Base-by-base conservation (phyloP, 2,113 vertebrate species). In the Ceratotherium simum region DNA sequence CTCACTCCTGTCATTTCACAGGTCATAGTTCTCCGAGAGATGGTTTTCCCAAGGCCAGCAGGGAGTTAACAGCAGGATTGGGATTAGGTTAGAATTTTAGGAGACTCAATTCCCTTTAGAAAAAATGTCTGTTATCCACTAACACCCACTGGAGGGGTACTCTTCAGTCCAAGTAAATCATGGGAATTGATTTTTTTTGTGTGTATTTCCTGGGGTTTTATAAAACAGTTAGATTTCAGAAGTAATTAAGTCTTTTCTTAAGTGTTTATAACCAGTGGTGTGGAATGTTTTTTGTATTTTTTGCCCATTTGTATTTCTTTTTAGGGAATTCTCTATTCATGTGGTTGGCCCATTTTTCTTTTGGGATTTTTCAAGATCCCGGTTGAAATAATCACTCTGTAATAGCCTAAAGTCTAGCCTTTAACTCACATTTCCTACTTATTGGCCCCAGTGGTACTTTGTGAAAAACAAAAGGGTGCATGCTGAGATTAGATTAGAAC, bases 211-310 rank as follows among this genome's bases (percentile, higher is more conserved):
- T 92, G 27, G 65, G 25, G 60, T 83, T 96, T 97, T 87, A 62
- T 80, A 83, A 83, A 86, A 14, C n/a, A 95, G 2, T 92, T 94
- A 78, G 56, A 86, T 83, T 91, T 95, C 16, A 67, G 29, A 94
- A 85, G 27, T 75, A 84, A 58, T n/a, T 82, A 46, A 70, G 29
- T 70, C 46, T 93, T 92, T 88, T 10, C 18, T 33, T 18, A 87
- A 87, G 48, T 93, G 18, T 92, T 96, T 84, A 56, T 76, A 67
- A 91, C 46, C 54, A 93, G 27, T 69, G 48, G 79, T 4, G 5
- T 29, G 29, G 65, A 82, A 46, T 14, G 46, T 42, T 82, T 91
- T 91, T 93, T 42, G 21, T 87, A 54, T 13, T 58, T 72, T 79
- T 56, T 82, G 23, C 10, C 36, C 36, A 4, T 78, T 58, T 48